These are phyloP conservation scores for Drosophila mimetica DNA, from an alignment of 2,888 invertebrate species.

Conservation along the genomic window DNA sequence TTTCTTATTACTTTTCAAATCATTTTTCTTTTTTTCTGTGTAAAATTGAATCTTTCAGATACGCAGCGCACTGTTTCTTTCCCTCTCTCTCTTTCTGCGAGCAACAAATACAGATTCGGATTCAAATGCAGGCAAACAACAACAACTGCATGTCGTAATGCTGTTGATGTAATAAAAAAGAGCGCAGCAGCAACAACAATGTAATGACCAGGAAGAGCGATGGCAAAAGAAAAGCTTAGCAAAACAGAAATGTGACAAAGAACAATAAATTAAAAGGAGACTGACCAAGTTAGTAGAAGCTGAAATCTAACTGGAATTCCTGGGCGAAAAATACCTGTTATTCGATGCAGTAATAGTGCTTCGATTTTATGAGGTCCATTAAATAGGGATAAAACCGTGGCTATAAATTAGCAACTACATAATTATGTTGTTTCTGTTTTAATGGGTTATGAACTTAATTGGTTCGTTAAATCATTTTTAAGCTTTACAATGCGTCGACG, in stretches of 20 bases:
- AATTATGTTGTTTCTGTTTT: constrained; percentile 4
- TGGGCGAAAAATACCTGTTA: constrained; percentile 24
- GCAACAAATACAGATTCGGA: constrained; percentile 41
- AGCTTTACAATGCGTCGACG: background rate
- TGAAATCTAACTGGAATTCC: constrained; percentile 4
- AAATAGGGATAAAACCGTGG: background rate
- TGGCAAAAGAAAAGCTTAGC: constrained; percentile 62
- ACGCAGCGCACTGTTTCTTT: constrained; percentile 21
- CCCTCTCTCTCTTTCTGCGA: constrained; percentile 7
- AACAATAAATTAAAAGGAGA: constrained; percentile 24
- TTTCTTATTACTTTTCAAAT: background rate
- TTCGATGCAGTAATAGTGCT: constrained; percentile 1
- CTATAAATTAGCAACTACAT: background rate
- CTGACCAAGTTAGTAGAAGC: constrained; percentile 5
- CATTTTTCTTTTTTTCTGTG: background rate
- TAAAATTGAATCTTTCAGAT: constrained; percentile 71
- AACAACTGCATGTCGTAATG: constrained; percentile 72
- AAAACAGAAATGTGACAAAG: constrained; percentile 58
- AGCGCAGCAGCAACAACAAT: constrained; percentile 48
- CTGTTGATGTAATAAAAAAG: constrained; percentile 76
- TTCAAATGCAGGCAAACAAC: constrained; percentile 49
- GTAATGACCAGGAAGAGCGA: constrained; percentile 67
- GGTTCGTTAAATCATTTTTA: background rate
- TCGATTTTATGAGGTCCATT: constrained; percentile 12
- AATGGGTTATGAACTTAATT: background rate